Percentiles rank a stretch among this genome's conserved stretches.
These are phyloP conservation scores for Dryas iulia DNA, from an alignment of 1,140 invertebrate species.

Conservation along the genomic window DNA sequence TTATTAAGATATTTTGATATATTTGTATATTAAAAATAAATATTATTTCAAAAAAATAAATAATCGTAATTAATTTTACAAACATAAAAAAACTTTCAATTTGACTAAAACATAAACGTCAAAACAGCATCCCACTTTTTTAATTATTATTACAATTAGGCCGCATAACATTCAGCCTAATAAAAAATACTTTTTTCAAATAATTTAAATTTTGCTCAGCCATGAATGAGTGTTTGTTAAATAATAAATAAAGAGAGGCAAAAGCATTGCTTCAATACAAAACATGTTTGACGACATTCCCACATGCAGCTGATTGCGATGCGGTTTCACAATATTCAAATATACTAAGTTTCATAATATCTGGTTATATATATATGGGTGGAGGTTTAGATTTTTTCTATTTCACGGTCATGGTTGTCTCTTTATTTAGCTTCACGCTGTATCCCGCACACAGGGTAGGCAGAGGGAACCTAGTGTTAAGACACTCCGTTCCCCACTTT, in stretches of 20 bases:
- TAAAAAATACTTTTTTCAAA: no score
- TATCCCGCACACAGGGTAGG: no score
- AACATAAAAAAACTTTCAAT: no score
- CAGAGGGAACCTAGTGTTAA: neutral
- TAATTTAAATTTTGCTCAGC: no score
- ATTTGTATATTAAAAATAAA: no score
- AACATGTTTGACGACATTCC: conserved; percentile 24
- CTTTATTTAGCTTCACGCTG: neutral
- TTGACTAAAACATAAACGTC: no score
- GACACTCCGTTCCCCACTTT: neutral
- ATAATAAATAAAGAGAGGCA: neutral
- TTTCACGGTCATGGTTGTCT: neutral
- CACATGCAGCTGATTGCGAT: conserved; percentile 19
- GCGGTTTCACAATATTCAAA: conserved; percentile 24
- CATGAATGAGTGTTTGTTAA: neutral
- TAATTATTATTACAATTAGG: no score
- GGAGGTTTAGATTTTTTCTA: neutral
- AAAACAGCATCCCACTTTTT: no score
- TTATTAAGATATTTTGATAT: no score
- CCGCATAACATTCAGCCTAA: no score
- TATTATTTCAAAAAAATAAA: no score
- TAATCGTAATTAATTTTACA: no score
- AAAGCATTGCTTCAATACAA: neutral
- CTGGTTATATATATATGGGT: neutral
- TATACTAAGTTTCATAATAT: conserved; percentile 7